Conservation (phyloP, 2,888 invertebrate species). For the Eristalinus aeneus region DNA sequence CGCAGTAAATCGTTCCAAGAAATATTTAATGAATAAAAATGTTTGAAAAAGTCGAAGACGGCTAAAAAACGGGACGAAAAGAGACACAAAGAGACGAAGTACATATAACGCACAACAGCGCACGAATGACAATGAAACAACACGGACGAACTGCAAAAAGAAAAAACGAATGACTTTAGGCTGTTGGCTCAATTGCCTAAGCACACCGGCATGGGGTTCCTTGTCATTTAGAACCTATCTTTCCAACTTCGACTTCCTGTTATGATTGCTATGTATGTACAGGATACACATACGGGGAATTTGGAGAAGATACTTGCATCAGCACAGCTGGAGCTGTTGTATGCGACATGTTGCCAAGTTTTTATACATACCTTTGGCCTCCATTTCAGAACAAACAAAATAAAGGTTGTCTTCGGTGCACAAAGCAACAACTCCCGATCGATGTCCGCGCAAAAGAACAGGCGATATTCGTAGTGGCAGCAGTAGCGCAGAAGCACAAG, state of each 20-base stretch:
- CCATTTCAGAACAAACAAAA: slow-evolving; percentile 50
- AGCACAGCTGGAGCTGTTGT: not conserved
- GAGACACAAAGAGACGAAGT: not conserved
- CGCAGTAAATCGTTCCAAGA: slow-evolving; percentile 58
- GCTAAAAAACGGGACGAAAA: not conserved
- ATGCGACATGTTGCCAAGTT: slow-evolving; percentile 63
- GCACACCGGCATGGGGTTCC: slow-evolving; percentile 52
- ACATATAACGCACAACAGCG: not conserved
- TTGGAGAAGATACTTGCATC: not conserved
- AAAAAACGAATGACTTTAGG: slow-evolving; percentile 52
- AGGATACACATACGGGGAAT: not conserved
- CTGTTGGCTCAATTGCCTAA: slow-evolving; percentile 56
- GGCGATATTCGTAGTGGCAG: not conserved
- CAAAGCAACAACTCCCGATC: slow-evolving; percentile 34
- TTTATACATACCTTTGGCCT: slow-evolving; percentile 59
- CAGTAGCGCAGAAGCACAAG: slow-evolving; percentile 8
- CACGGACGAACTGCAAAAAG: slow-evolving; percentile 24
- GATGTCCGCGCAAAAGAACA: slow-evolving; percentile 16
- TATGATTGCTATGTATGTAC: slow-evolving; percentile 2
- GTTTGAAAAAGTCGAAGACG: slow-evolving; percentile 44
- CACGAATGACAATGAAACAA: slow-evolving; percentile 9
- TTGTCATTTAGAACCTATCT: slow-evolving; percentile 52
- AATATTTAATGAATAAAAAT: slow-evolving; percentile 64
- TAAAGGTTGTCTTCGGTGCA: slow-evolving; percentile 32
- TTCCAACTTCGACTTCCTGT: slow-evolving; percentile 65